Evolutionary conservation across 53 echinoderm and acorn worm genomes (phyloP).

Genomic region (Zoroaster sp.): DNA sequence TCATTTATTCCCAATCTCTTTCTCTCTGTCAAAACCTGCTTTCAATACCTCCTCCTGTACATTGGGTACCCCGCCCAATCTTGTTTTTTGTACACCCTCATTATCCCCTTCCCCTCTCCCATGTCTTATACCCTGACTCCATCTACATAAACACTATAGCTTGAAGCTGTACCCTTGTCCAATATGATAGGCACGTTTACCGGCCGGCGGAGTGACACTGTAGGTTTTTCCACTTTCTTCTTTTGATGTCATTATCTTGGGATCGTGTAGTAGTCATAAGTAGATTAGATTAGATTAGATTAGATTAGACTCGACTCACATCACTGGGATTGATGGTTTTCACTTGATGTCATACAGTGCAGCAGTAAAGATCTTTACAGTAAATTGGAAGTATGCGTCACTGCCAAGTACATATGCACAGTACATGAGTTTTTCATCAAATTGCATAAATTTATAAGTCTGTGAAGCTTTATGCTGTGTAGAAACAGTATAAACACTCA

Average conservation of each 20-base stretch:
- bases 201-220: slow-evolving; percentile 30
- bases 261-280: too few relatives aligned
- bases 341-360: too few relatives aligned
- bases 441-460: too few relatives aligned
- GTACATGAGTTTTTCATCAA: too few relatives aligned
- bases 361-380: too few relatives aligned
- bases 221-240: neutral
- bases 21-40: neutral
- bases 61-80: neutral
- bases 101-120: neutral
- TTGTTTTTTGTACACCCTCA: neutral
- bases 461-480: too few relatives aligned
- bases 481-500: too few relatives aligned
- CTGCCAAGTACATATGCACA: too few relatives aligned
- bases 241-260: neutral
- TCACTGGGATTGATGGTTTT: too few relatives aligned
- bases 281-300: too few relatives aligned
- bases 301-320: too few relatives aligned
- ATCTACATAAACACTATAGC: slow-evolving; percentile 9
- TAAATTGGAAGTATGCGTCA: too few relatives aligned
- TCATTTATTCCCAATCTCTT: neutral
- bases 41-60: neutral
- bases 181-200: slow-evolving; percentile 5
- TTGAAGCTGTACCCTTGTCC: slow-evolving; percentile 8
- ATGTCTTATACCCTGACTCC: neutral